A percentile compares a stretch with the other conserved stretches of the same genome.
These are phyloP conservation scores for Pithys albifrons DNA, from an alignment of 2,113 vertebrate species.

Conservation along the genomic window DNA sequence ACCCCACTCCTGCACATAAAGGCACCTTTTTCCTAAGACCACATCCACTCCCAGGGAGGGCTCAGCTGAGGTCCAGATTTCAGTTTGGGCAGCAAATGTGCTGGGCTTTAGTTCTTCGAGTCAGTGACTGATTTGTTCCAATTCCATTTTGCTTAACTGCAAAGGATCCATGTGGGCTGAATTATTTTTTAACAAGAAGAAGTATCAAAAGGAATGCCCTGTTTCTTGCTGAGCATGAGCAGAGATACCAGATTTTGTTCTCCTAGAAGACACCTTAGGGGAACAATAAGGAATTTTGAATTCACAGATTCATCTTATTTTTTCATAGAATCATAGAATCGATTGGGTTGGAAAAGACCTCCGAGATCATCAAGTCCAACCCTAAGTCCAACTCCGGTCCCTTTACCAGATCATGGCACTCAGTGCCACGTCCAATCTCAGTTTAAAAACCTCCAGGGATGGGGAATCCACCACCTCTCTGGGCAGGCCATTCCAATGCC, in stretches of 20 bases:
- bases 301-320: background rate
- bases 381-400: too few species aligned
- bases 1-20: accelerated
- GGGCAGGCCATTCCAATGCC: too few species aligned
- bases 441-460: too few species aligned
- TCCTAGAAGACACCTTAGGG: background rate
- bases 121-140: background rate
- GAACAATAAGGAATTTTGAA: background rate
- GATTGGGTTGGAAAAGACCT: too few species aligned
- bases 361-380: too few species aligned
- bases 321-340: background rate
- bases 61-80: background rate
- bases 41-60: background rate
- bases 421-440: too few species aligned
- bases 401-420: too few species aligned
- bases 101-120: background rate
- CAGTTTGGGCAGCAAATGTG: background rate
- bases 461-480: too few species aligned
- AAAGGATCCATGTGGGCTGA: background rate
- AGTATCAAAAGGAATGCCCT: background rate
- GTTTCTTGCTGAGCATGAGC: background rate
- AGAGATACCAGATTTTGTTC: background rate
- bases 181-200: background rate
- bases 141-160: background rate
- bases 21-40: background rate